Base-by-base conservation (phyloP, 2,113 vertebrate species). In the Gambusia holbrooki region DNA sequence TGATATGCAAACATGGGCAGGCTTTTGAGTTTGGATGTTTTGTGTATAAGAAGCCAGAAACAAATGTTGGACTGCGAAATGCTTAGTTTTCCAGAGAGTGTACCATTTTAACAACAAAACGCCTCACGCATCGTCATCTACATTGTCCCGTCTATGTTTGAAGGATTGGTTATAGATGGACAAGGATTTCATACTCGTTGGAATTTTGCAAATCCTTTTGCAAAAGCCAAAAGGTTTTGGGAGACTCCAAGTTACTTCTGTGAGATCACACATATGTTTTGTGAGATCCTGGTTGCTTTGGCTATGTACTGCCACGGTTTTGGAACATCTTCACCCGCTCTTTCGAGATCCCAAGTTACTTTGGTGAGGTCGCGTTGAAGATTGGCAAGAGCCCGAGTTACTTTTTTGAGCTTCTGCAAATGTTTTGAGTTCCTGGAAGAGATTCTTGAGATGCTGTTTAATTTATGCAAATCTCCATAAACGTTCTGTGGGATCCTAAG, bases 1-100 rank as follows among this genome's bases (percentile, higher is more conserved):
- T 83, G 60, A 90, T 88, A 89, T 91, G 88, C 90, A 93, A 92
- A 77, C 72, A 27, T 81, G 75, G 45, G 61, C 63, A 69, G 45
- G 78, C 7, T 33, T 61, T 66, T 1, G 51, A 30, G 4, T 51
- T n/a, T 2, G 58, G 72, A 32, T 69, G 77, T 78, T 71, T 37
- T 37, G 35, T 77, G 84, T 71, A 48, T 25, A 29, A 51, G 45
- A 5, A 10, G 51, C 51, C 35, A 66, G 25, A 69, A 67, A 67
- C 19, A 81, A n/a, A 63, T 29, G 48, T 77, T 65, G 11, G 69
- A 68, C 66, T 69, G 66, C 27, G 27, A 27, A 27, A 27, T 42
- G 60, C 17, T 30, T 29, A 77, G 74, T 22, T 11, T 9, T 82
- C 69, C 62, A 79, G 74, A 66, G 27, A 73, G 62, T 12, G 45